These are phyloP conservation scores for Nibea albiflora DNA, from an alignment of 2,113 vertebrate species.

Conservation along the genomic window DNA sequence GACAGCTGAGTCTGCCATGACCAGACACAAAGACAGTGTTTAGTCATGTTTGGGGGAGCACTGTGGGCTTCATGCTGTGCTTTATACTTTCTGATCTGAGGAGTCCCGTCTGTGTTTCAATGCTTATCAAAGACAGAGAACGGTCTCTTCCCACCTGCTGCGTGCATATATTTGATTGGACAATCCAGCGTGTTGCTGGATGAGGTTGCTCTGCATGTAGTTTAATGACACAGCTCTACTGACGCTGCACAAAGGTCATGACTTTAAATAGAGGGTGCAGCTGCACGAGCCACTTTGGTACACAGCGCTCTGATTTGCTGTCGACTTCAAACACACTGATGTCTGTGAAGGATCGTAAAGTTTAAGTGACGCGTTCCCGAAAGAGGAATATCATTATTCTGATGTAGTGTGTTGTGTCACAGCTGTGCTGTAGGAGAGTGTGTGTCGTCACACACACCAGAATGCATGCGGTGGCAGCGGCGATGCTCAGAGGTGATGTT, in stretches of 20 bases:
- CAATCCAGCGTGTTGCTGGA: background rate
- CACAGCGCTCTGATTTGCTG: background rate
- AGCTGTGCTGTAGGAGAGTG: background rate
- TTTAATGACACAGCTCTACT: background rate
- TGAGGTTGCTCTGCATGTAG: background rate
- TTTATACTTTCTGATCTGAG: background rate
- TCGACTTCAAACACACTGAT: background rate
- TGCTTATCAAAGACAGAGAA: too few species aligned
- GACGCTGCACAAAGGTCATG: background rate
- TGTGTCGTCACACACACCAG: conserved; percentile 43
- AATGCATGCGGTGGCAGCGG: conserved; percentile 47
- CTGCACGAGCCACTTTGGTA: background rate
- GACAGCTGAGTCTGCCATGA: background rate
- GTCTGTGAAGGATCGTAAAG: background rate
- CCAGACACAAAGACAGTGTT: background rate
- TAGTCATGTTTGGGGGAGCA: background rate
- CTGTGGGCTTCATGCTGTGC: background rate
- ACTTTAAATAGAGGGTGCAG: background rate
- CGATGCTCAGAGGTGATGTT: conserved; percentile 74
- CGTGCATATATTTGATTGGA: background rate
- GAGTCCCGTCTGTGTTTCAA: background rate
- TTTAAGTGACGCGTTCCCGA: too few species aligned
- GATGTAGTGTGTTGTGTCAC: background rate
- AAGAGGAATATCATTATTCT: too few species aligned
- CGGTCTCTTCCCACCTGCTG: background rate